phyloP scores from a whole-genome alignment of 2,888 invertebrate genomes.

The Pediacus dermestoides region DNA sequence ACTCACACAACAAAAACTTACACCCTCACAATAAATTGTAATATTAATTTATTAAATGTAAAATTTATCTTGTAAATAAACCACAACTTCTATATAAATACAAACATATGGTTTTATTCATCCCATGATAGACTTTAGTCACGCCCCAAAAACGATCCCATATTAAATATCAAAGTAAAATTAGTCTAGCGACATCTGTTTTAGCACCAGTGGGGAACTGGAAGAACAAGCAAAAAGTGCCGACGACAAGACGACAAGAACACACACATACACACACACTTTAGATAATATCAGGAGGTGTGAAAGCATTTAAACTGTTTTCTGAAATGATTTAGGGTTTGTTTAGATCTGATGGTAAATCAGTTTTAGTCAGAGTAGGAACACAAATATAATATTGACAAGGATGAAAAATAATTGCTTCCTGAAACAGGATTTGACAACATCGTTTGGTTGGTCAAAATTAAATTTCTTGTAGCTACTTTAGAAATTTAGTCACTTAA shows the following conservation, averaged over 20 bases:
- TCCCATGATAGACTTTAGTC: conserved; percentile 4
- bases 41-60: conserved; percentile 22
- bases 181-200: conserved; percentile 30
- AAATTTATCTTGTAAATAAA: conserved; percentile 36
- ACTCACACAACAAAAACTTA: too few relatives aligned
- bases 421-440: too few relatives aligned
- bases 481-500: too few relatives aligned
- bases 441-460: too few relatives aligned
- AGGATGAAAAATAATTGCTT: too few relatives aligned
- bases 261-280: too few relatives aligned
- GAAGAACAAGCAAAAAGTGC: too few relatives aligned
- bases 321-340: conserved; percentile 1
- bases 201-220: background rate
- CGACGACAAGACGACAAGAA: too few relatives aligned
- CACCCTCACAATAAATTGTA: too few relatives aligned
- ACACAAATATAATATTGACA: too few relatives aligned
- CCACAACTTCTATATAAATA: conserved; percentile 10
- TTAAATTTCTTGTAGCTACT: too few relatives aligned
- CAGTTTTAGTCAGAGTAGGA: conserved; percentile 1
- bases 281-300: conserved; percentile 14
- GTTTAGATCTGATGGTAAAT: conserved; percentile 1
- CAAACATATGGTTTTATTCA: background rate
- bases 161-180: conserved; percentile 36
- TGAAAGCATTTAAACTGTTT: conserved; percentile 14
- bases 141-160: conserved; percentile 14